phyloP scores from a whole-genome alignment of 2,888 invertebrate species.

The Troides oblongomaculatus region DNA sequence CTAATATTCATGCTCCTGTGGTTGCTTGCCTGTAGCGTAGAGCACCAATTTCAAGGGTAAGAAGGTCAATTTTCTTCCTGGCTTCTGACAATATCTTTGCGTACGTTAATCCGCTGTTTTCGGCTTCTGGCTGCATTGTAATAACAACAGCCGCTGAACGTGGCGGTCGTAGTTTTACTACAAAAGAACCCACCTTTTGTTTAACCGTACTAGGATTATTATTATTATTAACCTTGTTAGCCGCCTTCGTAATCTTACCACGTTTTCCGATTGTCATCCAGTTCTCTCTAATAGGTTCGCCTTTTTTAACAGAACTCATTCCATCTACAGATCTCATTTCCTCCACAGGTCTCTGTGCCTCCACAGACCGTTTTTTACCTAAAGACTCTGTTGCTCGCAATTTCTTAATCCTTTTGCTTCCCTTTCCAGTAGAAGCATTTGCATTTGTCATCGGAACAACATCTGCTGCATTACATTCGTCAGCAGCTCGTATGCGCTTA shows the following conservation, averaged over 20 bases:
- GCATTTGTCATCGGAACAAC: too few relatives aligned
- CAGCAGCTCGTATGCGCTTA: slow-evolving; percentile 23
- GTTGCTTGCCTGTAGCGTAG: slow-evolving; percentile 10
- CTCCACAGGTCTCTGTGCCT: too few relatives aligned
- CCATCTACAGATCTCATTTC: too few relatives aligned
- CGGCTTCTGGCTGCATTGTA: slow-evolving; percentile 28
- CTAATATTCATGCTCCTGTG: slow-evolving; percentile 30
- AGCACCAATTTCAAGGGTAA: neutral
- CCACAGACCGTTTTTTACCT: too few relatives aligned
- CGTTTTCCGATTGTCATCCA: neutral
- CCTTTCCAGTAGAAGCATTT: too few relatives aligned
- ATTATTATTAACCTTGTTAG: neutral
- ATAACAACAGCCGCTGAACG: slow-evolving; percentile 30
- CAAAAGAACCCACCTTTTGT: neutral
- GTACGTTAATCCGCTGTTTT: slow-evolving; percentile 26
- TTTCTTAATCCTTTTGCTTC: too few relatives aligned
- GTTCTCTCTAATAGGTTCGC: neutral
- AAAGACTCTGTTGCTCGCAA: too few relatives aligned
- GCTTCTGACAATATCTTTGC: slow-evolving; percentile 22
- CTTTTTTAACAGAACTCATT: too few relatives aligned
- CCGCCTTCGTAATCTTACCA: neutral
- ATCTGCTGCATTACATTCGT: too few relatives aligned
- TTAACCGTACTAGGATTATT: too few relatives aligned
- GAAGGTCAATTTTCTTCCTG: slow-evolving; percentile 15
- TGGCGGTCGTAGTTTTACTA: slow-evolving; percentile 13